phyloP scores from a whole-genome alignment of 2,113 vertebrate genomes.

The Sterna hirundo region DNA sequence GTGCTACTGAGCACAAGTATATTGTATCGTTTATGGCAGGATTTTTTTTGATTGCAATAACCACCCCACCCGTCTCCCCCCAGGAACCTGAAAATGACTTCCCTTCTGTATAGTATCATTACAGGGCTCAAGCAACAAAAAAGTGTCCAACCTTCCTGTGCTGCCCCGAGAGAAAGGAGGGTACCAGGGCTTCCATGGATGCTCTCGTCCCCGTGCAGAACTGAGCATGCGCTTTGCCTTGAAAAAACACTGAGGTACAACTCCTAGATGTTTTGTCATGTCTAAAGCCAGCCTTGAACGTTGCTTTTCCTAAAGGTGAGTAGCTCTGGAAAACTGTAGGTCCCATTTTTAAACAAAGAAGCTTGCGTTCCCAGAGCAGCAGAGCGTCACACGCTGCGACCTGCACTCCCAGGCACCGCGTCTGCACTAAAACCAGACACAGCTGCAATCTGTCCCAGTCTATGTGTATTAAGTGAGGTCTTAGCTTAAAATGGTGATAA shows the following conservation, averaged over 20 bases:
- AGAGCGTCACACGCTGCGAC: accelerated
- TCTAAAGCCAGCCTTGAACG: neutral
- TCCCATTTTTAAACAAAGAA: neutral
- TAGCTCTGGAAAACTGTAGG: neutral
- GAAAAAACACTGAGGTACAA: neutral
- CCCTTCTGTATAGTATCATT: neutral
- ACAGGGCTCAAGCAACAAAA: neutral
- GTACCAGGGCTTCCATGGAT: neutral
- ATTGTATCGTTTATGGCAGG: neutral
- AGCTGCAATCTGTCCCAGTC: neutral
- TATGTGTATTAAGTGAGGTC: constrained; percentile 11
- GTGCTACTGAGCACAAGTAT: neutral
- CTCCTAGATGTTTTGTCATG: neutral
- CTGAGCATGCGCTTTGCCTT: accelerated
- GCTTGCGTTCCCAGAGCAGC: accelerated
- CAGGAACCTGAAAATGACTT: neutral
- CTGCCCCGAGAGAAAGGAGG: neutral
- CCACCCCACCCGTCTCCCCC: accelerated
- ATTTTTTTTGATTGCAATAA: neutral
- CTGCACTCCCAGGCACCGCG: accelerated
- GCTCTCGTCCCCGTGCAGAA: neutral
- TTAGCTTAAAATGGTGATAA: neutral
- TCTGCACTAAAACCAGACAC: neutral
- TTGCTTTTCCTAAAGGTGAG: neutral
- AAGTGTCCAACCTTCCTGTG: neutral